Conservation (phyloP, 2,113 vertebrate species). For the Pterocles orientalis region DNA sequence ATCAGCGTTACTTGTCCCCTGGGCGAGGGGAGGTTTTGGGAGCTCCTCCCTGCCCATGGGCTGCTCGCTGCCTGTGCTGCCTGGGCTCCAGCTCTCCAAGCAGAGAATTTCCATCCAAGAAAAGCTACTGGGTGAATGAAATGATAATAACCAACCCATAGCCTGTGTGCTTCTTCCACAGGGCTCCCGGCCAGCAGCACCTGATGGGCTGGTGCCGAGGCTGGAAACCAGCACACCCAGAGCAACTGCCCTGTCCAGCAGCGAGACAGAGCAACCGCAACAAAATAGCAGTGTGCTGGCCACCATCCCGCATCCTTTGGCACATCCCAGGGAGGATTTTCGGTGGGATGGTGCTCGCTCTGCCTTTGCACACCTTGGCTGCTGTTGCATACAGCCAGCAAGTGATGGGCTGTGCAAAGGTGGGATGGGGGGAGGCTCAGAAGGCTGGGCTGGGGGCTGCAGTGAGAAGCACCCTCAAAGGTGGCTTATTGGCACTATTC, state of each 20-base stretch:
- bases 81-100: not conserved
- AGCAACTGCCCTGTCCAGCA: not conserved
- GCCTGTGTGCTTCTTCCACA: not conserved
- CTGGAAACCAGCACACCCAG: not conserved
- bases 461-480: not conserved
- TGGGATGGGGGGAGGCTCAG: not conserved
- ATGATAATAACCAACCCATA: not conserved
- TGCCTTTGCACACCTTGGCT: not conserved
- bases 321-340: not conserved
- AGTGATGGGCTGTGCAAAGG: not conserved
- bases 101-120: not conserved
- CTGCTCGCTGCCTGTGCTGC: fast-evolving
- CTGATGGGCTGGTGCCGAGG: fast-evolving
- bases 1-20: not conserved
- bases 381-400: not conserved
- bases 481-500: not conserved
- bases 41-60: not conserved
- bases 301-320: not conserved
- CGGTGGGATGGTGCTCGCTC: not conserved
- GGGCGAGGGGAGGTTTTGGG: not conserved
- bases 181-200: not conserved
- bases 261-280: not conserved
- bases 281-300: not conserved
- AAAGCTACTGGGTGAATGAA: not conserved
- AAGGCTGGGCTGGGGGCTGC: not conserved